Evolutionary conservation across 2,113 vertebrate genomes (phyloP), one percentile per base, ranked within the genome.

Genomic region (Stegastes partitus): DNA sequence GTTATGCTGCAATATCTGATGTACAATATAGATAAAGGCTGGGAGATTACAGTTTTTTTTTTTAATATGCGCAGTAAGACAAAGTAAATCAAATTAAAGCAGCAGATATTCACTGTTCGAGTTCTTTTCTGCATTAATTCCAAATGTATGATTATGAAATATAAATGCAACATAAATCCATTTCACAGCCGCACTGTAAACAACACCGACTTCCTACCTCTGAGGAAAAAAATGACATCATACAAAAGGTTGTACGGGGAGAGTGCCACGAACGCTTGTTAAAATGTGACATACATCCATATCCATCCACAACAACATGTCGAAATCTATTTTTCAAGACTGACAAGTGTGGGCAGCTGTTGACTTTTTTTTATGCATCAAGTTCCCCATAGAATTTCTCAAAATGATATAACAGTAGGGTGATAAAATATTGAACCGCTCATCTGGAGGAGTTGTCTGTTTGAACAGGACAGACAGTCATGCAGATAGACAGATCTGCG

Each of bases 381-480:
- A 23, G 55, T 67, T 79, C 68, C 70, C 58, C 1, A 3, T 47
- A 28, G 69, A 57, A 31, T 70, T 74, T 77, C 53, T 65, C 64
- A 16, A 78, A 82, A 78, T 45, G 42, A 81, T 50, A 70, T 28
- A 73, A 90, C 66, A 83, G 57, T 23, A 12, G 51, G 44, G 56
- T 62, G 56, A 86, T 91, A 28, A 91, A 91, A 87, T 84, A 91
- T 83, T 88, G 50, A 91, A 65, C 15, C 7, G 37, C 42, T 85
- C 82, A 53, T 82, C 83, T 81, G 83, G 77, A 77, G 47, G 59
- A 50, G 51, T 69, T 78, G 68, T 74, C 68, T 87, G 54, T 82
- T 81, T 87, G 77, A 86, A 79, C 63, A 51, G 72, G 68, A 70
- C 55, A 70, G 50, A 76, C 62, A 62, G 42, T 75, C 53, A 61